Evolutionary conservation across 2,113 vertebrate species (phyloP).

Genomic region (Microtus pennsylvanicus): DNA sequence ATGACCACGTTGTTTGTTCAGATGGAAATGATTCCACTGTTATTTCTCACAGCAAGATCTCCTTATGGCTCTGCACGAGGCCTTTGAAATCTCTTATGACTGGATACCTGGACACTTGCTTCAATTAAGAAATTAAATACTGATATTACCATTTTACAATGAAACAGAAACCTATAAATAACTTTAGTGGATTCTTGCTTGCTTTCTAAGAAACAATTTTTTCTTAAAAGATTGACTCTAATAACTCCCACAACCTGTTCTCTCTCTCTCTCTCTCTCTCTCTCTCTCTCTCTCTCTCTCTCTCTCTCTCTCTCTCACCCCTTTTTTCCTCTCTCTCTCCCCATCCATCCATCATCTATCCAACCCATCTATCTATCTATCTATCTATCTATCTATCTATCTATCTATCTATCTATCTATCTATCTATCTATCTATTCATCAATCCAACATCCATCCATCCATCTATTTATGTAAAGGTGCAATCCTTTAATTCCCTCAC

Average conservation of each 20-base stretch:
- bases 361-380: too few species aligned
- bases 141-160: not conserved
- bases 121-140: constrained; percentile 62
- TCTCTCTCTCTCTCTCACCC: too few species aligned
- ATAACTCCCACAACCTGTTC: not conserved
- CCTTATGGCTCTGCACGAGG: not conserved
- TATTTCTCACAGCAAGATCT: not conserved
- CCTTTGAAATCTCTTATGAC: not conserved
- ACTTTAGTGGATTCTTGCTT: not conserved
- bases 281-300: too few species aligned
- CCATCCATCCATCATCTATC: too few species aligned
- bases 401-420: too few species aligned
- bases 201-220: constrained; percentile 45
- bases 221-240: not conserved
- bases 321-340: too few species aligned
- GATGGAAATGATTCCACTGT: not conserved
- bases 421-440: too few species aligned
- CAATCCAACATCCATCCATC: too few species aligned
- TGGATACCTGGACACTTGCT: not conserved
- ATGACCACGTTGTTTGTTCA: not conserved
- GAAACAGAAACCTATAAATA: constrained; percentile 64
- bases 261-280: too few species aligned
- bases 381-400: too few species aligned
- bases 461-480: not conserved
- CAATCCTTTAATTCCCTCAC: not conserved